Base-by-base conservation (phyloP, 2,888 invertebrate species). In the Criorhina ranunculi region DNA sequence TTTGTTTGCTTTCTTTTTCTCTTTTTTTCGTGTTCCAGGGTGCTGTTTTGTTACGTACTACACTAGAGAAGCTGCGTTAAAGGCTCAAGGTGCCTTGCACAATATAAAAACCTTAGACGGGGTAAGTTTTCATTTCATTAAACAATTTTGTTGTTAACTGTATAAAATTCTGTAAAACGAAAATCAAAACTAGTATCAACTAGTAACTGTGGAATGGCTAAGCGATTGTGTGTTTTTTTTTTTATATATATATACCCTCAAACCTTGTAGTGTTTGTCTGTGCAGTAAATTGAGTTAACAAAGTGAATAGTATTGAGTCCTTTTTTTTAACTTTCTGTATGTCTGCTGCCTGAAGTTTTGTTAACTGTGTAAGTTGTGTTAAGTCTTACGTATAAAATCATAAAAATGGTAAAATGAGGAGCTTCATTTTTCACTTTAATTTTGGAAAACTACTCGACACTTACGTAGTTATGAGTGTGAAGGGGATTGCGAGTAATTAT, bases 1-100 rank as follows among this genome's bases (percentile, higher is more conserved):
- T 87, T 86, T 88, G 89, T 89, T 83, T 82, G 82, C 82, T 86
- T 86, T 86, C 24, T 24, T 77, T 70, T 72, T 62, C 57, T 92
- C 92, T 93, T 92, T 92, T n/a, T 93, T 93, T 93, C 89, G 92
- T 94, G 93, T 96, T 96, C 86, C 96, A 99, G 99, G 99, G 93
- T 99, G 99, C 95, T 99, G 99, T 95, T 99, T 99, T 94, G 99
- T 99, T 91, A 99, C 99, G 92, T 99, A 98, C 94, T 99, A 96
- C 94, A 98, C 98, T 90, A 95, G 99, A 92, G 98, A 98, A 94
- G 96, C 98, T 90, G 99, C 99, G 90, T 94, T 99, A 92, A 96
- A 96, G 93, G 99, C 99, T 90, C 99, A 99, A 94, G 98, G 98
- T 93, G 98, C 97, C 92, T 95, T 99, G 91, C 99, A 99, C 94